These are phyloP conservation scores for Gerosis bhagava DNA, from an alignment of 2,888 invertebrate species.

Conservation along the genomic window DNA sequence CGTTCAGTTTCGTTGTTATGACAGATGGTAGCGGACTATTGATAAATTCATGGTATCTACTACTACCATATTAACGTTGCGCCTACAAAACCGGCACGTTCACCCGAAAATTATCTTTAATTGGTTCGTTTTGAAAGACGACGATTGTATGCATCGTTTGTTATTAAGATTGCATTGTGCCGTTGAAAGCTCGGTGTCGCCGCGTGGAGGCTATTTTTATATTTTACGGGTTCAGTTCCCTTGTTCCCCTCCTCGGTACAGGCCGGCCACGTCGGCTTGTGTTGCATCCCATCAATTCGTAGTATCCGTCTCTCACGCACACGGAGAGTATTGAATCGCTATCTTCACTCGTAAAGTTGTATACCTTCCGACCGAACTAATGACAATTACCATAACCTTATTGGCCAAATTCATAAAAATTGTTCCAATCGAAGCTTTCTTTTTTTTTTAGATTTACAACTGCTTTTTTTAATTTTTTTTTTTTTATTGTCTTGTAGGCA, in stretches of 20 bases:
- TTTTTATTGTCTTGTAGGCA: too few relatives aligned
- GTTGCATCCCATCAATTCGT: slow-evolving; percentile 38
- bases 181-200: slow-evolving; percentile 37
- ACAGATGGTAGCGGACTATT: slow-evolving; percentile 55
- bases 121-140: background rate
- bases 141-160: slow-evolving; percentile 26
- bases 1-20: slow-evolving; percentile 65
- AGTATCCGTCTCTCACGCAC: slow-evolving; percentile 31
- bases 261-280: slow-evolving; percentile 26
- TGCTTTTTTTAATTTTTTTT: too few relatives aligned
- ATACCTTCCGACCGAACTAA: slow-evolving; percentile 7
- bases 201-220: slow-evolving; percentile 66
- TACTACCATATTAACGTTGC: slow-evolving; percentile 12
- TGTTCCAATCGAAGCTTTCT: too few relatives aligned
- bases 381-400: too few relatives aligned
- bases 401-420: too few relatives aligned
- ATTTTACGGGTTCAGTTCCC: slow-evolving; percentile 74
- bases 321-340: slow-evolving; percentile 34
- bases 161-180: too few relatives aligned
- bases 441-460: too few relatives aligned
- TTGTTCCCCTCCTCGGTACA: slow-evolving; percentile 38
- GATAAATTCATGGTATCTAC: slow-evolving; percentile 28
- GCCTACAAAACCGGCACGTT: background rate
- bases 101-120: slow-evolving; percentile 11
- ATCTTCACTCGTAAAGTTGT: slow-evolving; percentile 24